phyloP scores from a whole-genome alignment of 1,140 invertebrate species.

The Leptinotarsa undecemlineata region DNA sequence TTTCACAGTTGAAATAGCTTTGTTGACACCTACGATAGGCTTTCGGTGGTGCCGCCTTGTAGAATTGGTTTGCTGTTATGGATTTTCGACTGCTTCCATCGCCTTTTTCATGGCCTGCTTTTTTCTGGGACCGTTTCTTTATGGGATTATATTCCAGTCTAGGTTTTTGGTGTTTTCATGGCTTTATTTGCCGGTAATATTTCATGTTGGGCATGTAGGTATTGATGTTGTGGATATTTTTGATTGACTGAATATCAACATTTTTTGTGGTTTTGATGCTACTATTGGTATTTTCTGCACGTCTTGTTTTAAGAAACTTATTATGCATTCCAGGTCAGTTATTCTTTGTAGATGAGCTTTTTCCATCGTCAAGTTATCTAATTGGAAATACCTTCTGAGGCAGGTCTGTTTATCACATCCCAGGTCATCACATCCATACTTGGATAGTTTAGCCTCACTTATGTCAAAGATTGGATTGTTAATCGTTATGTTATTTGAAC shows the following conservation, averaged over 20 bases:
- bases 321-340: no score
- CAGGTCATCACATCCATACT: not conserved
- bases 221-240: constrained; percentile 15
- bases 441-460: constrained; percentile 1
- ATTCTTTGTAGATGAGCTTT: not conserved
- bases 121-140: not conserved
- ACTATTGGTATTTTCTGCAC: constrained; percentile 10
- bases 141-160: constrained; percentile 6
- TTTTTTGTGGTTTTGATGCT: not conserved
- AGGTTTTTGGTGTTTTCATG: not conserved
- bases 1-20: constrained; percentile 8
- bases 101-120: constrained; percentile 13
- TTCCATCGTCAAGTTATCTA: constrained; percentile 17
- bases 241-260: not conserved
- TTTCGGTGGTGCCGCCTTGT: constrained; percentile 17
- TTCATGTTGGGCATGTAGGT: constrained; percentile 7
- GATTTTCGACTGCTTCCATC: not conserved
- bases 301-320: constrained; percentile 12
- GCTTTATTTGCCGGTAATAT: not conserved
- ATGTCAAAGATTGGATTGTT: constrained; percentile 8
- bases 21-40: constrained; percentile 13
- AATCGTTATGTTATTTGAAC: not conserved
- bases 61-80: not conserved
- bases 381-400: constrained; percentile 11
- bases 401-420: constrained; percentile 3